Conservation (phyloP, 2,888 invertebrate species). For the Dastarcus helophoroides region DNA sequence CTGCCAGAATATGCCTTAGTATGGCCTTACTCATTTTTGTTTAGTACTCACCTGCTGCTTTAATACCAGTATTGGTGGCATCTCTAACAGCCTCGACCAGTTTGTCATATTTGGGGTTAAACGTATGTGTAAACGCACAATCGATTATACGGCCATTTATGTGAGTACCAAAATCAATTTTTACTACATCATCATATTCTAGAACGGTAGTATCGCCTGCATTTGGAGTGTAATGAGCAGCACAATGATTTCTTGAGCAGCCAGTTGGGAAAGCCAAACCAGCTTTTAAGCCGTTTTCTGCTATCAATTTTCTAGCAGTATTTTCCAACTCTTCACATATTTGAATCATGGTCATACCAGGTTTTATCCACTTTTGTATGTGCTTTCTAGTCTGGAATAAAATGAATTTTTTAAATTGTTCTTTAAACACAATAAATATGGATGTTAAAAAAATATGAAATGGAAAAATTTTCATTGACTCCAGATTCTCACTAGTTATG, state of each 20-base stretch:
- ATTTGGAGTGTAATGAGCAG: slow-evolving; percentile 99
- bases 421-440: slow-evolving; percentile 1
- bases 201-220: slow-evolving; percentile 91
- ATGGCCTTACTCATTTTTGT: background rate
- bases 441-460: background rate
- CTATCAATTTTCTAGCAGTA: slow-evolving; percentile 82
- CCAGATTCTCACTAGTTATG: background rate
- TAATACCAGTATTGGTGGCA: slow-evolving; percentile 97
- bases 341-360: slow-evolving; percentile 98
- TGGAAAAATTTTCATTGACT: slow-evolving; percentile 1
- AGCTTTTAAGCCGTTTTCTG: slow-evolving; percentile 89
- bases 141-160: slow-evolving; percentile 97
- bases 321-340: slow-evolving; percentile 94
- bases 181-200: slow-evolving; percentile 93
- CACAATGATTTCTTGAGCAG: slow-evolving; percentile 97
- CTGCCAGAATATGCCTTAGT: slow-evolving; percentile 38
- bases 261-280: slow-evolving; percentile 89
- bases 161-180: slow-evolving; percentile 98
- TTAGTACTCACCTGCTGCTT: slow-evolving; percentile 35
- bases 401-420: slow-evolving; percentile 1
- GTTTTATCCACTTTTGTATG: slow-evolving; percentile 89
- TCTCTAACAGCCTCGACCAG: slow-evolving; percentile 91
- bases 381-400: slow-evolving; percentile 65
- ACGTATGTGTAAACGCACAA: slow-evolving; percentile 95
- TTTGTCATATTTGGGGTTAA: slow-evolving; percentile 92